Evolutionary conservation across 1,140 invertebrate species (phyloP).

Genomic region (Heliothis virescens): DNA sequence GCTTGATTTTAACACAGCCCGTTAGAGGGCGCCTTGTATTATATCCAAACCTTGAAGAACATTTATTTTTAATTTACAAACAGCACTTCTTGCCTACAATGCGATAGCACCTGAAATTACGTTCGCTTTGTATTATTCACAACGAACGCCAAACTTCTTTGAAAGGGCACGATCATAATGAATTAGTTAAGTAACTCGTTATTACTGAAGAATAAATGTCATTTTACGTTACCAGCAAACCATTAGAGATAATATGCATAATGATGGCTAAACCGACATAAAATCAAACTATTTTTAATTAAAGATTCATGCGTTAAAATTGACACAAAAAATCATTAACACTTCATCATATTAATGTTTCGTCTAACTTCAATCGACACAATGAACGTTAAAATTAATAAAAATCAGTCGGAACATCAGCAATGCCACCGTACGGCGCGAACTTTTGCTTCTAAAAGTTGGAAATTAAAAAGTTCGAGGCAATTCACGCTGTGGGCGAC

Average conservation of each 20-base stretch:
- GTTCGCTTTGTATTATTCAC: slow-evolving; percentile 73
- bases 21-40: slow-evolving; percentile 72
- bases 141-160: slow-evolving; percentile 38
- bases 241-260: too few relatives aligned
- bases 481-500: not conserved
- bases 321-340: too few relatives aligned
- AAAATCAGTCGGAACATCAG: too few relatives aligned
- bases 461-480: slow-evolving; percentile 23
- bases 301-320: too few relatives aligned
- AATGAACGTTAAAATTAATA: too few relatives aligned
- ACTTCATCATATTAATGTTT: too few relatives aligned
- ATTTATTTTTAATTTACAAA: slow-evolving; percentile 79
- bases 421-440: not conserved
- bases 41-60: slow-evolving; percentile 77
- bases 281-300: too few relatives aligned
- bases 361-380: too few relatives aligned
- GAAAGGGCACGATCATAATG: not conserved
- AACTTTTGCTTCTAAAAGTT: not conserved
- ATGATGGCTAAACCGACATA: too few relatives aligned
- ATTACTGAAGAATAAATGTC: slow-evolving; percentile 1
- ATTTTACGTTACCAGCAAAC: not conserved
- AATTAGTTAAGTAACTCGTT: slow-evolving; percentile 1
- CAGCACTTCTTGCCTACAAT: slow-evolving; percentile 60
- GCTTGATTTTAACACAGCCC: slow-evolving; percentile 49
- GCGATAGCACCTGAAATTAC: slow-evolving; percentile 70